Conservation (phyloP, 2,113 vertebrate genomes). For the Cyprinus carpio region DNA sequence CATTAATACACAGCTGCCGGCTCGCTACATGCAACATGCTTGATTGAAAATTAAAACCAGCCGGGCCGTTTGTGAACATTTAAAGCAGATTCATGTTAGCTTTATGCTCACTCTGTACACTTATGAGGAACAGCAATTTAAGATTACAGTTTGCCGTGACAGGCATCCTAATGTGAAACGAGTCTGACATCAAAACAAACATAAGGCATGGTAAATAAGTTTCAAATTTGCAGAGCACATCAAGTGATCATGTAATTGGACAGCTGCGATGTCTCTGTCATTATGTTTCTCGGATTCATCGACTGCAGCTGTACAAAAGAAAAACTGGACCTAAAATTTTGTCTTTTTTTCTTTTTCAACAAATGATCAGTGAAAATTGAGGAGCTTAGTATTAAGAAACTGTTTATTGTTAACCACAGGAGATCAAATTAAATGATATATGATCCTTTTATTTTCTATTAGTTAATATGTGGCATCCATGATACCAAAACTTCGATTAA, state of each 20-base stretch:
- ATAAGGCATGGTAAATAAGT: constrained; percentile 12
- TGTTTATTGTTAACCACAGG: background rate
- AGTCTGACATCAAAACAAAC: constrained; percentile 25
- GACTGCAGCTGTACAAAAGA: constrained; percentile 6
- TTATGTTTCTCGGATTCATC: constrained; percentile 3
- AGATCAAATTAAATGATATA: background rate
- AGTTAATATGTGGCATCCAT: background rate
- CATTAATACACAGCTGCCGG: background rate
- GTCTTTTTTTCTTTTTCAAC: background rate
- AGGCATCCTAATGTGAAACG: background rate
- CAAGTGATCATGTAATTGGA: background rate
- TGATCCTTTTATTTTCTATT: background rate
- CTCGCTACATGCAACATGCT: background rate
- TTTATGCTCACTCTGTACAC: background rate
- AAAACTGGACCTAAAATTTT: background rate
- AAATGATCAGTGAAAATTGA: background rate
- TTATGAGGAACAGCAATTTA: constrained; percentile 8
- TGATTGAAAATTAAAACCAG: background rate
- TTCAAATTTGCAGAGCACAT: constrained; percentile 20
- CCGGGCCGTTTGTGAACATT: background rate
- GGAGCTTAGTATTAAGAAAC: background rate
- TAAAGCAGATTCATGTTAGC: background rate
- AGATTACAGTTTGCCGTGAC: background rate
- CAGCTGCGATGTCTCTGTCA: constrained; percentile 11
- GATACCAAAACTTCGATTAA: too few relatives aligned